Percentiles rank a stretch among this genome's conserved stretches.
These are phyloP conservation scores for Psittacara wagleri DNA, from an alignment of 2,113 vertebrate genomes.

Conservation along the genomic window DNA sequence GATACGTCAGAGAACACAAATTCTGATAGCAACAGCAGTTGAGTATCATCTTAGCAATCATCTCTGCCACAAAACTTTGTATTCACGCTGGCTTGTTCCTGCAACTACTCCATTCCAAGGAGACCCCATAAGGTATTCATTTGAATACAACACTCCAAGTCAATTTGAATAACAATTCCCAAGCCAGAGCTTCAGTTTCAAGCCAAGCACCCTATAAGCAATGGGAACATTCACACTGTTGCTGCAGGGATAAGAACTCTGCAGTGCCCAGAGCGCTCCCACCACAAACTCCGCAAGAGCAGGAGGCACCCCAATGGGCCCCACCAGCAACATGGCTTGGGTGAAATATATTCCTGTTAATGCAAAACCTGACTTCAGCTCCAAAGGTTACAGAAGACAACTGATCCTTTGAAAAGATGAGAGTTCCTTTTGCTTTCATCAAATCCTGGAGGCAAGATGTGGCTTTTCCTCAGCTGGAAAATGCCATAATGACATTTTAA, in stretches of 20 bases:
- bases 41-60: accelerated
- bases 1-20: not conserved
- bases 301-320: accelerated
- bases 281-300: accelerated
- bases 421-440: not conserved
- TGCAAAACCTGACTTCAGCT: no score
- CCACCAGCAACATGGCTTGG: accelerated
- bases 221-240: accelerated
- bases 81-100: no score
- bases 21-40: accelerated
- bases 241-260: no score
- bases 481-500: not conserved
- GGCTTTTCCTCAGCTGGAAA: not conserved
- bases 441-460: not conserved
- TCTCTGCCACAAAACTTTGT: not conserved
- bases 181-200: not conserved
- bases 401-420: not conserved
- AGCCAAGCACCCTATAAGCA: not conserved
- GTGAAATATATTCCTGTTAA: not conserved
- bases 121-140: not conserved
- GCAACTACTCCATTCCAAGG: not conserved
- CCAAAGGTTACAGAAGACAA: no score
- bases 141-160: not conserved
- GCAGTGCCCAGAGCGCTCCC: accelerated
- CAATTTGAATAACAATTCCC: not conserved